phyloP scores from a whole-genome alignment of 2,888 invertebrate genomes.

The Andricus curvator region DNA sequence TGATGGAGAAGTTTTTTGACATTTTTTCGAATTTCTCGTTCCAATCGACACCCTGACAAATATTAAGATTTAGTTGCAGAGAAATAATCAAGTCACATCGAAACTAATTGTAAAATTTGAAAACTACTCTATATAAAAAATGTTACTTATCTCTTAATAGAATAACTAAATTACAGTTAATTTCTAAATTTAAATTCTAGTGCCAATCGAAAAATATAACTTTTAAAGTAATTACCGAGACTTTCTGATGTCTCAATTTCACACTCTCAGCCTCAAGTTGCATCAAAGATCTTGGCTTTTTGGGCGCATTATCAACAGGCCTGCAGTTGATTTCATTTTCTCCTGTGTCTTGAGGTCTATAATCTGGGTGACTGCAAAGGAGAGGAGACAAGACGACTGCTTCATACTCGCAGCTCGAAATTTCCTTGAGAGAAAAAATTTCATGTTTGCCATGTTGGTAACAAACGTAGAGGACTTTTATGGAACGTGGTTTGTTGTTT shows the following conservation, averaged over 20 bases:
- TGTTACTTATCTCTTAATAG: neutral
- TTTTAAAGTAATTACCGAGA: constrained; percentile 76
- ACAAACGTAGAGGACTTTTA: constrained; percentile 93
- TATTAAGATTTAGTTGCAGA: neutral
- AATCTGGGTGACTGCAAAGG: constrained; percentile 94
- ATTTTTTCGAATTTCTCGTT: no score
- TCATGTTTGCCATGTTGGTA: constrained; percentile 93
- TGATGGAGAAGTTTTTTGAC: no score
- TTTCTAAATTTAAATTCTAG: neutral
- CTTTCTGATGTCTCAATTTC: constrained; percentile 83
- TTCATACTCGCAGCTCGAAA: constrained; percentile 96
- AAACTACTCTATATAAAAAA: neutral
- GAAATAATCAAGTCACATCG: neutral
- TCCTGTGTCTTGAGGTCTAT: constrained; percentile 87
- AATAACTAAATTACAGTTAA: no score
- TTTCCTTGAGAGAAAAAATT: constrained; percentile 95
- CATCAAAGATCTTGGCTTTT: constrained; percentile 86
- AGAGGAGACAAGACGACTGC: constrained; percentile 92
- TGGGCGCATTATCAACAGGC: constrained; percentile 84
- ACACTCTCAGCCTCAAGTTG: constrained; percentile 87
- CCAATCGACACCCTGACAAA: no score
- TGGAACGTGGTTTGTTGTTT: constrained; percentile 89
- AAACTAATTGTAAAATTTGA: neutral
- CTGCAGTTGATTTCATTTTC: constrained; percentile 89
- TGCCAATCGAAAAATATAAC: neutral